Evolutionary conservation across 2,888 invertebrate genomes (phyloP).

Genomic region (Mesochorus sp.): DNA sequence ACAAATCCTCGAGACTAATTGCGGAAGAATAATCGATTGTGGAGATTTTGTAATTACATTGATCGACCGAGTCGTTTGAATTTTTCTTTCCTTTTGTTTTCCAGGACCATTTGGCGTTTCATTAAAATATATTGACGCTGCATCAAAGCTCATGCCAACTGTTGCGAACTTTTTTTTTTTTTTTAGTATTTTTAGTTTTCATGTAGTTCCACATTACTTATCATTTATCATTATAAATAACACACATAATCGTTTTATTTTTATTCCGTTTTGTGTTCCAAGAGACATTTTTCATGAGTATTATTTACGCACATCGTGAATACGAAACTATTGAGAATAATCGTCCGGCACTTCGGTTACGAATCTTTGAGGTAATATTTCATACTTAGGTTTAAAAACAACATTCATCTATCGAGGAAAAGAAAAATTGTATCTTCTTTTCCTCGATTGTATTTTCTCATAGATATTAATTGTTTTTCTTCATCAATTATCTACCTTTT

Average conservation of each 20-base stretch:
- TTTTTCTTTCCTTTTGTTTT: neutral
- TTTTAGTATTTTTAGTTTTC: neutral
- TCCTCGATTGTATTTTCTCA: neutral
- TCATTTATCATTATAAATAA: no score
- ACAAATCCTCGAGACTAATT: neutral
- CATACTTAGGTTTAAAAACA: neutral
- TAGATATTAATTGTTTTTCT: neutral
- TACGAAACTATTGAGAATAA: conserved; percentile 38
- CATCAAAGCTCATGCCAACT: conserved; percentile 1
- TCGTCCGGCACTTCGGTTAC: conserved; percentile 36
- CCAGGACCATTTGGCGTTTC: conserved; percentile 12
- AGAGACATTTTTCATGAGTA: conserved; percentile 58
- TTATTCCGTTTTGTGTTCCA: conserved; percentile 32
- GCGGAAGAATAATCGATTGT: neutral
- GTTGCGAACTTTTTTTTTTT: conserved; percentile 12
- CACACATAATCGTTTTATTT: neutral
- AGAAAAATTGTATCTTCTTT: neutral
- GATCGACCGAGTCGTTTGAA: neutral
- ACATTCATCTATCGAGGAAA: neutral
- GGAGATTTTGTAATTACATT: conserved; percentile 1
- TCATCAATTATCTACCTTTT: neutral
- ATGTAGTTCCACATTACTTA: no score
- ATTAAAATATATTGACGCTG: neutral
- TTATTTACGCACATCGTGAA: conserved; percentile 39
- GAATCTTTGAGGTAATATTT: conserved; percentile 50